Percentiles rank a stretch among this genome's conserved stretches.
phyloP scores from a whole-genome alignment of 2,888 invertebrate genomes.

The Agrilus biguttatus region DNA sequence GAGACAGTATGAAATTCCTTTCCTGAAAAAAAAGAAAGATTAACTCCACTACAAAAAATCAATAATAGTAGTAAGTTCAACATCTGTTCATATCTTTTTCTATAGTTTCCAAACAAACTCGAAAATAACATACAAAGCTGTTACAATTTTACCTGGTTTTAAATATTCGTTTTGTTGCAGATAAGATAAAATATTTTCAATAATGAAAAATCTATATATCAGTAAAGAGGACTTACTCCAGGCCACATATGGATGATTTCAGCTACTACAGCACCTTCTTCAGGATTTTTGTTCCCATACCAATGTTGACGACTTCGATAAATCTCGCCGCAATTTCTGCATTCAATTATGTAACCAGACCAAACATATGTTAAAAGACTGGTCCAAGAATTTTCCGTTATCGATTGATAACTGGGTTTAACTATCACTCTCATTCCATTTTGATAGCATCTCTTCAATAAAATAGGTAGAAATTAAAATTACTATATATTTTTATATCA shows the following conservation, averaged over 20 bases:
- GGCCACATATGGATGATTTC: slow-evolving; percentile 60
- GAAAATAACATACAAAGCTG: too few relatives aligned
- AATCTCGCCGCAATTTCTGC: slow-evolving; percentile 58
- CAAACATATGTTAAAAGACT: slow-evolving; percentile 61
- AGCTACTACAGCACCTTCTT: slow-evolving; percentile 47
- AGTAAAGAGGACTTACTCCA: slow-evolving; percentile 29
- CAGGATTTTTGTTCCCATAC: slow-evolving; percentile 66
- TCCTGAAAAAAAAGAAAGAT: slow-evolving; percentile 24
- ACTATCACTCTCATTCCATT: slow-evolving; percentile 40
- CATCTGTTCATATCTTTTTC: too few relatives aligned
- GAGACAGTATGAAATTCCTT: slow-evolving; percentile 20
- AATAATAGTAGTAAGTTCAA: background rate
- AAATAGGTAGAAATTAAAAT: background rate
- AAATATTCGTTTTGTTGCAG: background rate
- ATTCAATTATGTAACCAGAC: slow-evolving; percentile 67
- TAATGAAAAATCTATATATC: background rate
- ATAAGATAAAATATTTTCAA: background rate
- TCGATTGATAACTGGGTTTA: slow-evolving; percentile 34
- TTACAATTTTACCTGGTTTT: too few relatives aligned
- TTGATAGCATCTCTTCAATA: slow-evolving; percentile 24
- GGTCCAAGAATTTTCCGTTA: slow-evolving; percentile 42
- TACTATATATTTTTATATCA: background rate
- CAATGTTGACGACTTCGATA: slow-evolving; percentile 62
- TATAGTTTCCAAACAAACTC: too few relatives aligned
- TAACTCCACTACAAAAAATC: slow-evolving; percentile 21